Evolutionary conservation across 2,888 invertebrate species (phyloP).

Genomic region (Ellobium chinense): DNA sequence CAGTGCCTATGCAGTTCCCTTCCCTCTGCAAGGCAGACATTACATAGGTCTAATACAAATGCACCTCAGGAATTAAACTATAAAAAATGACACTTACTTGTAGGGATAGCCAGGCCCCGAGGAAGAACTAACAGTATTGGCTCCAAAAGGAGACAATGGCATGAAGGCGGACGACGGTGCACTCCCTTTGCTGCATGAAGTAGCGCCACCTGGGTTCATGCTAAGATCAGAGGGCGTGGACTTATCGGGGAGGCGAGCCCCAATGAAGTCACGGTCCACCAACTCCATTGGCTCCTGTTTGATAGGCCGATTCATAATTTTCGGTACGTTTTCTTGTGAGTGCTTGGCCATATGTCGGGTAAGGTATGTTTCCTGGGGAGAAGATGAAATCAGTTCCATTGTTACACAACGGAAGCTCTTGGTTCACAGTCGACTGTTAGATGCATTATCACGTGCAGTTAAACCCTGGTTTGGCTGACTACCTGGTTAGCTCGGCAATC

Average conservation of each 20-base stretch:
- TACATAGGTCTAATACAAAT: too few species aligned
- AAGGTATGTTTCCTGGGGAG: conserved; percentile 91
- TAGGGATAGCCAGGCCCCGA: conserved; percentile 45
- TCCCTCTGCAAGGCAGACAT: too few species aligned
- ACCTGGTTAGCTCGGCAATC: too few species aligned
- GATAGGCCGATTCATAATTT: conserved; percentile 57
- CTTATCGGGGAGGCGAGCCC: conserved; percentile 45
- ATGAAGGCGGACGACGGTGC: conserved; percentile 87
- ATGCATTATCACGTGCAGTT: too few species aligned
- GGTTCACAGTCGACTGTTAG: too few species aligned
- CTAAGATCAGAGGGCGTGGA: conserved; percentile 45
- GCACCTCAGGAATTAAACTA: too few species aligned
- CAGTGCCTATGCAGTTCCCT: too few species aligned
- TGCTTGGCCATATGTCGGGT: conserved; percentile 99
- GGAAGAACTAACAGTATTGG: conserved; percentile 49
- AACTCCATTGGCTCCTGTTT: conserved; percentile 73
- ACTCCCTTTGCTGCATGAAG: conserved; percentile 52
- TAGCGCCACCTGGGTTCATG: conserved; percentile 42
- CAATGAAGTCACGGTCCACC: conserved; percentile 51
- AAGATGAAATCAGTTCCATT: too few species aligned
- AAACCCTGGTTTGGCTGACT: too few species aligned
- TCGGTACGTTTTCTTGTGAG: conserved; percentile 61
- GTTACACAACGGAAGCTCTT: too few species aligned
- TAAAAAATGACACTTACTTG: conserved; percentile 40
- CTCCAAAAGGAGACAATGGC: conserved; percentile 85